Evolutionary conservation across 2,888 invertebrate genomes (phyloP).

Genomic region (Monopis laevigella): DNA sequence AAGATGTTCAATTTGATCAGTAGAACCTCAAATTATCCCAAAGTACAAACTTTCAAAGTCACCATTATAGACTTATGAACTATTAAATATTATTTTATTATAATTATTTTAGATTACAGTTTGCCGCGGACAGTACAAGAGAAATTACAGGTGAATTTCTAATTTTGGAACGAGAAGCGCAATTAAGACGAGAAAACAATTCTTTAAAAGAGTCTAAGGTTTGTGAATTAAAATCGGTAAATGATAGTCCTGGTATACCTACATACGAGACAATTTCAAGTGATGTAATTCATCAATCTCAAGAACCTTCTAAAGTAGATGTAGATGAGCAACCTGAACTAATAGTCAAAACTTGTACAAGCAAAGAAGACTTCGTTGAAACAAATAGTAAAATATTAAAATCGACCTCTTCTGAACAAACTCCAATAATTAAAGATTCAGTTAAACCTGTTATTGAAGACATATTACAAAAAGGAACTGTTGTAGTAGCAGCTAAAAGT

Average conservation of each 20-base stretch:
- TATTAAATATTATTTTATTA: neutral
- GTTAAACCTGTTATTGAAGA: conserved; percentile 55
- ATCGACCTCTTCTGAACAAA: conserved; percentile 28
- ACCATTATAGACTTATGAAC: no score
- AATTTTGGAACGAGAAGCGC: conserved; percentile 44
- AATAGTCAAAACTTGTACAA: conserved; percentile 20
- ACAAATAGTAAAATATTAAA: conserved; percentile 51
- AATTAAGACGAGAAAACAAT: conserved; percentile 38
- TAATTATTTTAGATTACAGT: conserved; percentile 26
- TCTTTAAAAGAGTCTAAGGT: conserved; percentile 14
- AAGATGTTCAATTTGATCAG: no score
- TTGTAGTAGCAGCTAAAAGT: conserved; percentile 44
- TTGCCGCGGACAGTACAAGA: conserved; percentile 28
- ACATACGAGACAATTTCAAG: conserved; percentile 32
- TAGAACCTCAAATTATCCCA: no score
- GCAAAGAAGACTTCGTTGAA: conserved; percentile 50
- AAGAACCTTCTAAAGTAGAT: conserved; percentile 25
- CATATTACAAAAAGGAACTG: conserved; percentile 47
- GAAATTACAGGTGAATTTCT: conserved; percentile 40
- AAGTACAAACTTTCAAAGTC: no score
- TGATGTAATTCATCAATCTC: conserved; percentile 26
- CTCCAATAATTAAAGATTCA: conserved; percentile 51
- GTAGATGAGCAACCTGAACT: conserved; percentile 24
- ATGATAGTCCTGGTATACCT: conserved; percentile 17
- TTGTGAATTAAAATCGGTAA: conserved; percentile 16